Evolutionary conservation across 2,113 vertebrate genomes (phyloP).

Genomic region (Symphodus melops): DNA sequence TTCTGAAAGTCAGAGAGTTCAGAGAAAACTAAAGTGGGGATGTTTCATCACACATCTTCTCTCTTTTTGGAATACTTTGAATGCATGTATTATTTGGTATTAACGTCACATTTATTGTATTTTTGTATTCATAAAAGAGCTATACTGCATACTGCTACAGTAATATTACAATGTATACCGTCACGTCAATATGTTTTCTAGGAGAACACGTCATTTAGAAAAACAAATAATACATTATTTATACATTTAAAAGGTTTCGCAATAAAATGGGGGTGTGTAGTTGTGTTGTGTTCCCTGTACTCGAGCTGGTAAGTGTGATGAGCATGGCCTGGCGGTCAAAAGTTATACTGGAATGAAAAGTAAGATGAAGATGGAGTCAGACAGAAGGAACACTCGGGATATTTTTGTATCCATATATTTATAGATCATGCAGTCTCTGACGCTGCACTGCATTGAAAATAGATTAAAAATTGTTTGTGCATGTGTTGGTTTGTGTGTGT

Average conservation of each 20-base stretch:
- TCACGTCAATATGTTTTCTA: too few species aligned
- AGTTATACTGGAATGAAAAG: not conserved
- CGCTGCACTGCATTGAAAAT: conserved; percentile 6
- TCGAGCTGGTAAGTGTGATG: not conserved
- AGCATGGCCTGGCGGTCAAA: not conserved
- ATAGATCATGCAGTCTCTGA: conserved; percentile 9
- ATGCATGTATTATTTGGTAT: too few species aligned
- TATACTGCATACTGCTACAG: too few species aligned
- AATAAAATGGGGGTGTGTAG: too few species aligned
- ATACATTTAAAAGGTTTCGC: too few species aligned
- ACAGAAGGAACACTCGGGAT: not conserved
- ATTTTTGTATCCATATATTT: conserved; percentile 18
- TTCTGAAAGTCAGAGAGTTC: not conserved
- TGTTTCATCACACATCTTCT: not conserved
- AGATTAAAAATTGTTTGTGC: not conserved
- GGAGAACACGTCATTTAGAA: too few species aligned
- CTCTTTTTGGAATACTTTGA: not conserved
- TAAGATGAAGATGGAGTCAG: not conserved
- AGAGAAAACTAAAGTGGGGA: not conserved
- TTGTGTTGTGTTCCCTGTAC: not conserved
- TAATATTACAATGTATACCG: too few species aligned
- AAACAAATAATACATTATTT: too few species aligned
- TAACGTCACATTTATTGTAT: too few species aligned
- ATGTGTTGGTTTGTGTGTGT: conserved; percentile 9
- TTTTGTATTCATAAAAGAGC: too few species aligned